Evolutionary conservation across 2,888 invertebrate species (phyloP), one percentile per base, ranked within the genome.

Genomic region (Pardosa pseudoannulata): DNA sequence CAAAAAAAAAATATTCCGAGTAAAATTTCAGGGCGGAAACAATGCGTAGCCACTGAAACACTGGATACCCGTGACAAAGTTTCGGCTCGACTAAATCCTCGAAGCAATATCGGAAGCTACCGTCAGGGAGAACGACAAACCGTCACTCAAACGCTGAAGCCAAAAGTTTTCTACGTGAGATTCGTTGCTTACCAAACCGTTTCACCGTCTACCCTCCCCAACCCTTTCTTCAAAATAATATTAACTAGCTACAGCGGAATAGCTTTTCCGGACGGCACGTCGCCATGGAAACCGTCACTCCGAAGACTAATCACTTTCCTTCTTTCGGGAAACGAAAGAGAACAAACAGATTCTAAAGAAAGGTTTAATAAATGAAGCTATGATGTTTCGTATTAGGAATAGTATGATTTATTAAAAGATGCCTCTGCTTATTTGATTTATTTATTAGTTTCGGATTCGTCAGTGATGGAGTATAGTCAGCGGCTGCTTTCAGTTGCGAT

Each of bases 231-330:
- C 56, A 23, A 56, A 56, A 56, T 56, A 23, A 56, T 56, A 56
- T 56, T 56, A 56, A 56, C 56, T 23, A 23, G 19, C 56, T 23
- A 6, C 23, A 23, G 56, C 56, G 23, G 5, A 23, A 16, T 2
- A 16, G 2, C 46, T 19, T 56, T 19, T 56, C 23, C 56, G 0
- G 23, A 23, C 7, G 16, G 16, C 19, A 19, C 11, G 56, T 56
- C 23, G 19, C 23, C 56, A 56, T 56, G 56, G 56, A 16, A 56
- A 56, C 56, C 56, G 56, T 56, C 56, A 56, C 23, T 56, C 56
- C 19, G 23, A 23, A 56, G 16, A 56, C 56, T 56, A 56, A 56
- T 56, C 56, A 56, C 56, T 23, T 56, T 23, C 19, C 23, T n/a
- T n/a, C n/a, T n/a, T n/a, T n/a, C n/a, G n/a, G n/a, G n/a, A n/a